Percentiles rank a stretch among this genome's conserved stretches.
phyloP scores from a whole-genome alignment of 2,797 vertebrate genomes.

The Orientallactaga sibirica region DNA sequence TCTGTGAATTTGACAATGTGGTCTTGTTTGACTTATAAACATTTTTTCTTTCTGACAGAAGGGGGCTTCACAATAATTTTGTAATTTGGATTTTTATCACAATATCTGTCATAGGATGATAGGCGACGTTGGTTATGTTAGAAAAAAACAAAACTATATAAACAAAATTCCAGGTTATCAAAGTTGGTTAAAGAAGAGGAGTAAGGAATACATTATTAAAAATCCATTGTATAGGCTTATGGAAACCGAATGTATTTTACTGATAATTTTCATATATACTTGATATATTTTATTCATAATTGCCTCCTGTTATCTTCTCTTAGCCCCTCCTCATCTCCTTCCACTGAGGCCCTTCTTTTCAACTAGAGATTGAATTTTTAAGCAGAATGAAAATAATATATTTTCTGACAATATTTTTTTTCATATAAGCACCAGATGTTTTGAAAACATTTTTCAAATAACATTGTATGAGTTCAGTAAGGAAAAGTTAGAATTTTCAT shows the following conservation, averaged over 20 bases:
- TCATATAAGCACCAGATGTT: not conserved
- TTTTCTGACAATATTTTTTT: slow-evolving; percentile 1
- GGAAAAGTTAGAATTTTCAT: not conserved
- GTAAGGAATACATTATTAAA: not conserved
- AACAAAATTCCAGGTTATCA: not conserved
- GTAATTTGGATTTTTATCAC: slow-evolving; percentile 13
- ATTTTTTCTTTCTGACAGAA: slow-evolving; percentile 31
- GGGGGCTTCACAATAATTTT: not conserved
- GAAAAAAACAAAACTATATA: not conserved
- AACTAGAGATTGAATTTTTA: not conserved
- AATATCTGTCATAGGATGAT: not conserved
- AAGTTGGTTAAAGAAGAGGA: not conserved
- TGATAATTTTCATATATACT: no score
- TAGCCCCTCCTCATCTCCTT: no score
- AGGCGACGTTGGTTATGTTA: not conserved
- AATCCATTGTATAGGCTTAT: not conserved
- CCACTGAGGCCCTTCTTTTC: no score
- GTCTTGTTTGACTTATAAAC: not conserved
- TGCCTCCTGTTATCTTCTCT: no score
- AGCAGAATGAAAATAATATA: not conserved
- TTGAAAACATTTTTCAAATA: slow-evolving; percentile 45
- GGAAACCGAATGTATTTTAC: no score
- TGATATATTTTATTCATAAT: no score
- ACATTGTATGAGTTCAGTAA: not conserved
- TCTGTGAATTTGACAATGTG: not conserved